These are phyloP conservation scores for Microchrysa polita DNA, from an alignment of 2,888 invertebrate genomes.

Conservation along the genomic window DNA sequence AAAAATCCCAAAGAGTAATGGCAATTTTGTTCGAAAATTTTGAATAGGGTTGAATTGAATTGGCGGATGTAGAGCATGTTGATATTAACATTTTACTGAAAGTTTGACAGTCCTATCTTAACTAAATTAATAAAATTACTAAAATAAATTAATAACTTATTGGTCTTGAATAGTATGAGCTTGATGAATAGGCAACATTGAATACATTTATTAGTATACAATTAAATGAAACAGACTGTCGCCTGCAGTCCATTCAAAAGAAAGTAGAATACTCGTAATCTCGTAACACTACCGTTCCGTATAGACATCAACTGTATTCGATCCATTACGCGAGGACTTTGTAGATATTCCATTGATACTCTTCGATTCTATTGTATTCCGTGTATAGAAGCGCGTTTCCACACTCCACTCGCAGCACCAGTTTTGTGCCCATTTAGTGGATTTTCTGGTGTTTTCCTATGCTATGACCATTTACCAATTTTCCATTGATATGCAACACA, in stretches of 20 bases:
- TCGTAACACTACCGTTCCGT: background rate
- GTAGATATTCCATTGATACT: conserved; percentile 24
- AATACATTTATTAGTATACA: too few species aligned
- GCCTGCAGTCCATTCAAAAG: background rate
- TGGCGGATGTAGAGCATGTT: too few species aligned
- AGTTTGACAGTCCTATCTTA: too few species aligned
- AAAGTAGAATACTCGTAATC: conserved; percentile 6
- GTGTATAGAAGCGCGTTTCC: conserved; percentile 40
- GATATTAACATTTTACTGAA: too few species aligned
- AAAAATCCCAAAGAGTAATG: too few species aligned
- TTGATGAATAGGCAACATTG: too few species aligned
- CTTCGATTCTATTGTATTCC: conserved; percentile 33
- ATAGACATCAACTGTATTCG: background rate
- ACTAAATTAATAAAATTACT: too few species aligned
- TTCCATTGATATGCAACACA: background rate
- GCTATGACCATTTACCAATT: conserved; percentile 2
- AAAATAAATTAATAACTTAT: too few species aligned
- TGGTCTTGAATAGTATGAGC: too few species aligned
- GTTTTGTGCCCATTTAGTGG: background rate
- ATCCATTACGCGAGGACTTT: background rate
- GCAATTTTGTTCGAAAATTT: too few species aligned
- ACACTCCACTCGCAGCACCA: background rate
- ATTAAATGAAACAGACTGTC: too few species aligned
- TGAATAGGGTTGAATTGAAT: too few species aligned
- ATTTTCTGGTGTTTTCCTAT: background rate